These are phyloP conservation scores for Pristionchus arcanus DNA, from an alignment of 2,888 invertebrate species.

Conservation along the genomic window DNA sequence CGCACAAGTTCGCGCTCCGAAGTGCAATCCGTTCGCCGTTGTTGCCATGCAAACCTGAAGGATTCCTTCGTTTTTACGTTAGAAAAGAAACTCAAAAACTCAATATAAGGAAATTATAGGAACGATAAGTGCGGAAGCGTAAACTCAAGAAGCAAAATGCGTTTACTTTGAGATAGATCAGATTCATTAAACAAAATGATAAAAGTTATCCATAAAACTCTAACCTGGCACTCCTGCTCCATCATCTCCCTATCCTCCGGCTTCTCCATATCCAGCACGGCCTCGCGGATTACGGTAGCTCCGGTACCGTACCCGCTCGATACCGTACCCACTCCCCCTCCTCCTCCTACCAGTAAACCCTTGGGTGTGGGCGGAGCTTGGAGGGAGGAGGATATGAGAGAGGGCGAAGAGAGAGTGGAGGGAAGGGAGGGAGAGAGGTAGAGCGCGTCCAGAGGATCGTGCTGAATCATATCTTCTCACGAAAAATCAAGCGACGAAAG, in stretches of 20 bases:
- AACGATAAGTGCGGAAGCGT: no score
- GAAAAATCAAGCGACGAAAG: background rate
- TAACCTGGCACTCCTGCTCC: constrained; percentile 42
- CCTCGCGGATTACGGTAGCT: constrained; percentile 14
- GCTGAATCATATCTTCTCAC: background rate
- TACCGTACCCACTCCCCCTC: background rate
- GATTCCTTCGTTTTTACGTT: no score
- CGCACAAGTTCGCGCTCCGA: constrained; percentile 77
- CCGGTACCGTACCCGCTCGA: background rate
- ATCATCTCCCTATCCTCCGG: constrained; percentile 40
- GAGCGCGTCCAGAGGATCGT: constrained; percentile 17
- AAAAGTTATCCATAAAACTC: no score
- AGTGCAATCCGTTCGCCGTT: constrained; percentile 77
- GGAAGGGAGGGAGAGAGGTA: constrained; percentile 48
- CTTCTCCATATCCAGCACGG: constrained; percentile 39
- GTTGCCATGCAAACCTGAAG: constrained; percentile 73
- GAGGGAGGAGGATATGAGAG: background rate
- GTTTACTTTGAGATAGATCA: no score
- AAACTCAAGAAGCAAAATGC: no score
- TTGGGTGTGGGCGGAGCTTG: constrained; percentile 37
- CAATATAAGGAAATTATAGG: no score
- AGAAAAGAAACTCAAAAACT: no score
- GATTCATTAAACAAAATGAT: no score
- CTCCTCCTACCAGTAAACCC: background rate
- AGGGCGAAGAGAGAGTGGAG: constrained; percentile 26